Conservation (phyloP, 2,113 vertebrate genomes). For the Cephalophus harveyi region DNA sequence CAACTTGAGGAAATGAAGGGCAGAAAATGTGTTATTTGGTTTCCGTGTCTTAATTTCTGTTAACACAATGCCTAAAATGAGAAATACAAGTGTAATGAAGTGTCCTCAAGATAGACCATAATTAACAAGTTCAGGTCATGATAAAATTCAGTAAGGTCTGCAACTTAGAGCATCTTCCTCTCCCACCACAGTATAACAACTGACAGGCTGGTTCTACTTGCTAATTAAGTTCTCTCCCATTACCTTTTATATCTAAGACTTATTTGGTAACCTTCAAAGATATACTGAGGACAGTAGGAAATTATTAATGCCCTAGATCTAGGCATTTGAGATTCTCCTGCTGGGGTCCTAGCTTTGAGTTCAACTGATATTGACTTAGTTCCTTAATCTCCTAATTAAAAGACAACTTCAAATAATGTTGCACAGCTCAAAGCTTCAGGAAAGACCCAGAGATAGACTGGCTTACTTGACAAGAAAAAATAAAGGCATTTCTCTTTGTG, state of each 20-base stretch:
- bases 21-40: not conserved
- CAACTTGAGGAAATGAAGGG: conserved; percentile 1
- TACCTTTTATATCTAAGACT: conserved; percentile 32
- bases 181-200: not conserved
- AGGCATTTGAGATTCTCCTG: conserved; percentile 20
- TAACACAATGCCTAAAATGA: conserved; percentile 1
- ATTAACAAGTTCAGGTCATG: not conserved
- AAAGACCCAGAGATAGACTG: not conserved
- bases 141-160: not conserved
- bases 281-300: not conserved
- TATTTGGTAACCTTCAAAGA: conserved; percentile 45
- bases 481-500: conserved; percentile 17
- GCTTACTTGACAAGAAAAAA: not conserved
- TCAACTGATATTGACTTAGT: conserved; percentile 27
- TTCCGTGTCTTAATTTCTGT: not conserved
- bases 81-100: not conserved
- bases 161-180: not conserved
- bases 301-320: conserved; percentile 27
- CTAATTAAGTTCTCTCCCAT: not conserved
- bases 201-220: not conserved
- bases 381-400: conserved; percentile 67
- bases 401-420: conserved; percentile 52
- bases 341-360: conserved; percentile 35
- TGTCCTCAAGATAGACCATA: not conserved
- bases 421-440: not conserved